A percentile compares a stretch with the other conserved stretches of the same genome.
Conservation (phyloP, 2,113 vertebrate genomes). For the Amblyornis subalaris region DNA sequence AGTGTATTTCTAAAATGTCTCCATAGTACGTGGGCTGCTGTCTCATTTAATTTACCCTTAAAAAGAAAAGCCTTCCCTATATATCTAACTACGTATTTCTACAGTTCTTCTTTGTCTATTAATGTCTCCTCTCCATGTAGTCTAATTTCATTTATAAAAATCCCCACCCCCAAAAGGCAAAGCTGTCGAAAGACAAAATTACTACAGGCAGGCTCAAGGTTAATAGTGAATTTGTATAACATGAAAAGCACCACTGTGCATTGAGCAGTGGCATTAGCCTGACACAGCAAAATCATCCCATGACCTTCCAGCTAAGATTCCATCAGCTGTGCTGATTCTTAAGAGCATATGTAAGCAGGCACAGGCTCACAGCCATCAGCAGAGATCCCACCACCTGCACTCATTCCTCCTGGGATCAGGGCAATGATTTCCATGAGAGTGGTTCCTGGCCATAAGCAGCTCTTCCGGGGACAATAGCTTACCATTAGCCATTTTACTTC, state of each 20-base stretch:
- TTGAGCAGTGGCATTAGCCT: neutral
- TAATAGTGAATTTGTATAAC: neutral
- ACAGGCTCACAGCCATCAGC: neutral
- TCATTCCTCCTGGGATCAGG: neutral
- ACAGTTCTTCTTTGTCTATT: neutral
- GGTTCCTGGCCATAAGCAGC: neutral
- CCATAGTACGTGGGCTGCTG: neutral
- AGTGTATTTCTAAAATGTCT: neutral
- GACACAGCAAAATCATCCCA: neutral
- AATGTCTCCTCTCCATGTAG: neutral
- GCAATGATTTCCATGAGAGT: neutral
- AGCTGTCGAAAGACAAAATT: neutral
- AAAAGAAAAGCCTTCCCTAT: neutral
- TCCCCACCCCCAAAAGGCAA: neutral
- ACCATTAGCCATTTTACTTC: neutral
- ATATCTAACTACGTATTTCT: neutral
- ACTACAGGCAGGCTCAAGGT: neutral
- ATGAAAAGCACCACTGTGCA: accelerated
- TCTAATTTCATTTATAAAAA: neutral
- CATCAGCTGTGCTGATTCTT: neutral
- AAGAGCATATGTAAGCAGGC: accelerated
- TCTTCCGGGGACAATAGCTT: neutral
- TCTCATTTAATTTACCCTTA: neutral
- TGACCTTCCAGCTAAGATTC: accelerated
- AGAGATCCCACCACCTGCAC: neutral